Base-by-base conservation (phyloP, 1,140 invertebrate genomes). In the Hylyphantes graminicola region DNA sequence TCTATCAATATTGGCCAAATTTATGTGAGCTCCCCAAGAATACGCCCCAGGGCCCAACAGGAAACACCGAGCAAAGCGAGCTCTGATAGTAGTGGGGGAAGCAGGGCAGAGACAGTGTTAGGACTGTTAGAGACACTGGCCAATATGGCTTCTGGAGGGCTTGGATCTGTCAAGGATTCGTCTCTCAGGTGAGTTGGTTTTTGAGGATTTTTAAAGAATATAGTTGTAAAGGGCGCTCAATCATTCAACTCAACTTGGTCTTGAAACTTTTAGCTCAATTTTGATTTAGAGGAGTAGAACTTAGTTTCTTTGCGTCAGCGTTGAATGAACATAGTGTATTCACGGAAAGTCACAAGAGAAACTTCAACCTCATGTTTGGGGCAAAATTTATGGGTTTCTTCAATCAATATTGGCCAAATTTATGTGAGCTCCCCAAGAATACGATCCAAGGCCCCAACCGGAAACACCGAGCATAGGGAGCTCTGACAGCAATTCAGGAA, bases 61-160 rank as follows among this genome's bases (percentile, higher is more conserved):
- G 9, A 65, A 8, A 12, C 35, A 1, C 57, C 50, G n/a, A 51
- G 57, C 6, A 3, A 64, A 4, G 15, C 77, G 2, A 35, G 57
- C 15, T 7, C 7, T n/a, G 19, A 21, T 2, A 53, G 51, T 0
- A 50, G 68, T 35, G 74, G 82, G 19, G 63, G 50, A 17, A 61
- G 35, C 12, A 85, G 76, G 82, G 48, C 82, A 7, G 80, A 83
- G 0, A 51, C 82, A 4, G 35, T 85, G 10, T 15, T 85, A 7
- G 21, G 65, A 21, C 65, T 85, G 19, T 54, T 85, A 0, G 74
- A 73, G 12, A 77, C 73, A 10, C 50, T 85, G 15, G 73, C 82
- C n/a, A 68, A 77, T 9, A 76, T 85, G 74, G 74, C 75, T 13
- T n/a, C 72, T 8, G 50, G n/a, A 12, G 84, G 75, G 48, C 73